These are phyloP conservation scores for Semotilus atromaculatus DNA, from an alignment of 2,797 vertebrate genomes.

Conservation along the genomic window DNA sequence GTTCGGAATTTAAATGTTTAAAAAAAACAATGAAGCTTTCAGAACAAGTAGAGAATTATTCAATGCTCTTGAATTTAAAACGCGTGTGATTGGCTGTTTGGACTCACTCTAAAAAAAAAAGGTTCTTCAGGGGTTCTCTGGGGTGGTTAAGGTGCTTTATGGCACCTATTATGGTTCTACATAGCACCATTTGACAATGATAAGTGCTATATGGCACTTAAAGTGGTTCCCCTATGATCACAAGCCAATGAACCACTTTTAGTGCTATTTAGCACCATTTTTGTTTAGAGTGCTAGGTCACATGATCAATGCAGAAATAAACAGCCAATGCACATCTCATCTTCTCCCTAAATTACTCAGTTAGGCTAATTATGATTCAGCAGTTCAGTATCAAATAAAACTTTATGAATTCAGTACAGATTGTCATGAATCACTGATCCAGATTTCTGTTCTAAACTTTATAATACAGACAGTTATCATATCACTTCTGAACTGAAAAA, in stretches of 20 bases:
- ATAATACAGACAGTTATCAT: too few species aligned
- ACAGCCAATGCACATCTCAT: not conserved
- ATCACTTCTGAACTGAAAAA: too few species aligned
- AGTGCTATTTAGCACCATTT: too few species aligned
- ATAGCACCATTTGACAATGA: too few species aligned
- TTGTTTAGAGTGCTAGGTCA: too few species aligned
- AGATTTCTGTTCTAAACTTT: not conserved
- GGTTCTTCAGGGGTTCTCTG: too few species aligned
- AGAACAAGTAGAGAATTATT: not conserved
- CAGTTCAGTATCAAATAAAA: not conserved
- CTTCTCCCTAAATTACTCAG: not conserved
- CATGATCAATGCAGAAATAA: not conserved
- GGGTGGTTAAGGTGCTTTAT: too few species aligned
- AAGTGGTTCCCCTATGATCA: too few species aligned
- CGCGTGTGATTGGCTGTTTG: not conserved
- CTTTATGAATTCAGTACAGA: not conserved
- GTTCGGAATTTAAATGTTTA: not conserved
- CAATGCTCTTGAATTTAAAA: not conserved
- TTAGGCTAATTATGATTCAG: not conserved
- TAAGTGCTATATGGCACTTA: too few species aligned
- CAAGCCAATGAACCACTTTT: too few species aligned
- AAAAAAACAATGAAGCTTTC: not conserved
- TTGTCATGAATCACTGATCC: not conserved
- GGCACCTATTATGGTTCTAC: too few species aligned
- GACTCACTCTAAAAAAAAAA: too few species aligned